These are phyloP conservation scores for Patella pellucida DNA, from an alignment of 2,888 invertebrate species.

Conservation along the genomic window DNA sequence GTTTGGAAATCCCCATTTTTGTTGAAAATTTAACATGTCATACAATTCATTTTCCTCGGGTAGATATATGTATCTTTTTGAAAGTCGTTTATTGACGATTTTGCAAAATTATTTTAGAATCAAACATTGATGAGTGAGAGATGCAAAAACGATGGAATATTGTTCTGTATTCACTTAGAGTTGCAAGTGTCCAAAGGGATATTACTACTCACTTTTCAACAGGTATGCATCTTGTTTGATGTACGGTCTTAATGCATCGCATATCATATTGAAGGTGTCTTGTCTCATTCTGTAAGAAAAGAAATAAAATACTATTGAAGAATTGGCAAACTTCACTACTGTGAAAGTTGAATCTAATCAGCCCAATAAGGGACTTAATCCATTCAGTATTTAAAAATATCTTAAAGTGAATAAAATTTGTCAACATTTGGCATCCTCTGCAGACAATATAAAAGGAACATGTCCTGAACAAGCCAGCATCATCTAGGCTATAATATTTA, in stretches of 20 bases:
- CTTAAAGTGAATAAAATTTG: no score
- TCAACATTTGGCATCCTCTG: no score
- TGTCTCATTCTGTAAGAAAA: not conserved
- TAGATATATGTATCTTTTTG: not conserved
- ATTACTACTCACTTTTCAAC: not conserved
- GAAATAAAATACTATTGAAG: not conserved
- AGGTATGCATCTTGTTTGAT: not conserved
- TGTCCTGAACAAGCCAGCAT: no score
- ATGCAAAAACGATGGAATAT: not conserved
- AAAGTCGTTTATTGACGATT: not conserved
- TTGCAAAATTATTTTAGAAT: not conserved
- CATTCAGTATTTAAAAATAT: no score
- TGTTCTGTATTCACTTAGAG: not conserved
- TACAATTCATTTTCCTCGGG: slow-evolving; percentile 20
- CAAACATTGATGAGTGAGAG: not conserved
- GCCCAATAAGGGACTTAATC: no score
- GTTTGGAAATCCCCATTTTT: slow-evolving; percentile 28
- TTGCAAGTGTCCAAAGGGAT: not conserved
- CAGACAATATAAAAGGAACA: no score
- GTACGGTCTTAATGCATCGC: not conserved
- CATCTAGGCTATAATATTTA: no score
- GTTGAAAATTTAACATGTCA: slow-evolving; percentile 22
- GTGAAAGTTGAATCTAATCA: not conserved
- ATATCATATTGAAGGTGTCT: not conserved
- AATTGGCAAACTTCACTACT: not conserved